Conservation (phyloP, 1,140 invertebrate genomes). For the Zaprionus ghesquierei region DNA sequence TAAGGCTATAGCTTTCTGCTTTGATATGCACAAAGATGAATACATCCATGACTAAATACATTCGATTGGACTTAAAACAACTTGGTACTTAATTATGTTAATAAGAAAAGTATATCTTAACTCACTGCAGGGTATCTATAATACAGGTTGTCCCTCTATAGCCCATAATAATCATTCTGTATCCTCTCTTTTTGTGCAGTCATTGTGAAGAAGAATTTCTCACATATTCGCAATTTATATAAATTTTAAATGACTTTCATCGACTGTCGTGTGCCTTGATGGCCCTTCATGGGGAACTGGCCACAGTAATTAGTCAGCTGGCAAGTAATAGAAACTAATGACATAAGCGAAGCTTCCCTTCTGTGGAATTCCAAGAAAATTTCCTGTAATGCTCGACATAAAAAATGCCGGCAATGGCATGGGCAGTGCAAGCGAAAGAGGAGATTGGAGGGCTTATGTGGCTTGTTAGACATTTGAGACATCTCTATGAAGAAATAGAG, state of each 20-base stretch:
- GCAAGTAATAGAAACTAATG: constrained; percentile 67
- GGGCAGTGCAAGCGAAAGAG: not conserved
- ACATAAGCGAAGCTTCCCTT: too few relatives aligned
- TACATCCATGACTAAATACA: too few relatives aligned
- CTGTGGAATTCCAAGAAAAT: constrained; percentile 59
- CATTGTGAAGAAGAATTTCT: constrained; percentile 33
- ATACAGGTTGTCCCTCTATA: not conserved
- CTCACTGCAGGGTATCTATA: not conserved
- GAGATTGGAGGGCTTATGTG: not conserved
- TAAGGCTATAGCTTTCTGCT: too few relatives aligned
- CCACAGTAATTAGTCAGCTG: constrained; percentile 59
- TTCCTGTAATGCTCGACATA: constrained; percentile 29
- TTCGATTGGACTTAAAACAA: too few relatives aligned
- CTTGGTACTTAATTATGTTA: too few relatives aligned
- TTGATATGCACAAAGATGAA: too few relatives aligned
- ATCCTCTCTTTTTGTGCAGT: constrained; percentile 33
- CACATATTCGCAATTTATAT: constrained; percentile 47
- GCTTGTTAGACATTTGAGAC: constrained; percentile 41
- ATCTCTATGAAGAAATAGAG: constrained; percentile 45
- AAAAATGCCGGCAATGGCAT: constrained; percentile 36
- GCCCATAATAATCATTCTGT: not conserved
- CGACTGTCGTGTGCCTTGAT: constrained; percentile 34
- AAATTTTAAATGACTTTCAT: constrained; percentile 40
- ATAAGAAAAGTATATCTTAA: too few relatives aligned
- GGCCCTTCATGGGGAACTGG: constrained; percentile 35